Evolutionary conservation across 2,113 vertebrate species (phyloP).

Genomic region (Pterophyllum scalare): DNA sequence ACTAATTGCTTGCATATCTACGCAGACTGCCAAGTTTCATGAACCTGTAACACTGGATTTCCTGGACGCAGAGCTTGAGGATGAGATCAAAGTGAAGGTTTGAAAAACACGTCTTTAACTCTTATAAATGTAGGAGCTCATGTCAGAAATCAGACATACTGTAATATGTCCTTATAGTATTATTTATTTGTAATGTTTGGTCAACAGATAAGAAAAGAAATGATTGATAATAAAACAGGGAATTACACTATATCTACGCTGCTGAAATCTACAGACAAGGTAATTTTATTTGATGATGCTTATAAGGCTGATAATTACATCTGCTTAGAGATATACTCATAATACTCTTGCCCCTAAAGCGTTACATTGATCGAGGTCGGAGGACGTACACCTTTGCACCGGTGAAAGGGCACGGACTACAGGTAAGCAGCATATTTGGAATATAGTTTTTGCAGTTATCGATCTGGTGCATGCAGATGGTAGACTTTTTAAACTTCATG

Average conservation of each 20-base stretch:
- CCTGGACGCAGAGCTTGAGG: conserved; percentile 80
- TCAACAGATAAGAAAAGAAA: conserved; percentile 89
- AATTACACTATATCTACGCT: conserved; percentile 86
- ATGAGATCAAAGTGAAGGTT: conserved; percentile 78
- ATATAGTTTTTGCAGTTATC: no score
- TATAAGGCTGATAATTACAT: background rate
- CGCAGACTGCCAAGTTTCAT: conserved; percentile 74
- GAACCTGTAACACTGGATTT: conserved; percentile 83
- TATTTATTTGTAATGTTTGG: background rate
- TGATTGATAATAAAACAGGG: conserved; percentile 89
- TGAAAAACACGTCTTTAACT: conserved; percentile 4
- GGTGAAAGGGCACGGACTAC: conserved; percentile 92
- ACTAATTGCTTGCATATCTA: conserved; percentile 8
- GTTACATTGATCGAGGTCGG: conserved; percentile 91
- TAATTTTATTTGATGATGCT: conserved; percentile 66
- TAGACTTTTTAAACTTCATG: background rate
- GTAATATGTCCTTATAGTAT: background rate
- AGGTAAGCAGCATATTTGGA: conserved; percentile 66
- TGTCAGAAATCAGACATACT: background rate
- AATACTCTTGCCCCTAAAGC: conserved; percentile 73
- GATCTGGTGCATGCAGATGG: no score
- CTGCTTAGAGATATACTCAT: background rate
- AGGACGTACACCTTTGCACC: conserved; percentile 92
- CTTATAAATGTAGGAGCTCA: background rate
- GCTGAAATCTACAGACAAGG: conserved; percentile 97